Evolutionary conservation across 2,113 vertebrate species (phyloP).

Genomic region (Chaenocephalus aceratus): DNA sequence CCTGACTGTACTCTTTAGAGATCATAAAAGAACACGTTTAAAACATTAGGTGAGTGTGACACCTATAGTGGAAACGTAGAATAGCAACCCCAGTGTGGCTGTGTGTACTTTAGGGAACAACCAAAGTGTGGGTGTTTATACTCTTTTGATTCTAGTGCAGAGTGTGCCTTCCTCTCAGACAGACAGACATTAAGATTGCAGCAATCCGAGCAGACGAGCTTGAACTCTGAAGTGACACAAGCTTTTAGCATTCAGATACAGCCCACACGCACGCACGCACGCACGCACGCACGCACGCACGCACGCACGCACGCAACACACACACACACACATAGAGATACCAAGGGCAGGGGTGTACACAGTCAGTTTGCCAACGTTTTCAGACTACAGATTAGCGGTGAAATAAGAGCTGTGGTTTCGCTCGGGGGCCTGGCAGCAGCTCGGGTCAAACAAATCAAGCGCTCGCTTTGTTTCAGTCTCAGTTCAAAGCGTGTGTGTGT

Average conservation of each 20-base stretch:
- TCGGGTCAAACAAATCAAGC: slow-evolving; percentile 60
- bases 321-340: neutral
- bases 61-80: too few relatives aligned
- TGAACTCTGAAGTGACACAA: slow-evolving; percentile 10
- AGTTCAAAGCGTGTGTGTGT: slow-evolving; percentile 40
- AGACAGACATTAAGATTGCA: neutral
- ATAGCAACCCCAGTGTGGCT: too few relatives aligned
- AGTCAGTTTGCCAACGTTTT: slow-evolving; percentile 17
- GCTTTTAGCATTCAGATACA: slow-evolving; percentile 36
- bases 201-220: slow-evolving; percentile 6
- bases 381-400: slow-evolving; percentile 58
- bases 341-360: slow-evolving; percentile 24
- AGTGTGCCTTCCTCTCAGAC: neutral
- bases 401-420: slow-evolving; percentile 52
- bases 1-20: too few relatives aligned
- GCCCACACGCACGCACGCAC: neutral
- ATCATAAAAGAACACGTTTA: too few relatives aligned
- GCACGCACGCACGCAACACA: slow-evolving; percentile 2
- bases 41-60: too few relatives aligned
- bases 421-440: slow-evolving; percentile 33
- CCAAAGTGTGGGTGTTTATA: neutral
- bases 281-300: slow-evolving; percentile 20
- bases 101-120: neutral
- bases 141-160: neutral
- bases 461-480: slow-evolving; percentile 44